Percentiles rank a stretch among this genome's conserved stretches.
phyloP scores from a whole-genome alignment of 2,113 vertebrate species.

The Anseranas semipalmata region DNA sequence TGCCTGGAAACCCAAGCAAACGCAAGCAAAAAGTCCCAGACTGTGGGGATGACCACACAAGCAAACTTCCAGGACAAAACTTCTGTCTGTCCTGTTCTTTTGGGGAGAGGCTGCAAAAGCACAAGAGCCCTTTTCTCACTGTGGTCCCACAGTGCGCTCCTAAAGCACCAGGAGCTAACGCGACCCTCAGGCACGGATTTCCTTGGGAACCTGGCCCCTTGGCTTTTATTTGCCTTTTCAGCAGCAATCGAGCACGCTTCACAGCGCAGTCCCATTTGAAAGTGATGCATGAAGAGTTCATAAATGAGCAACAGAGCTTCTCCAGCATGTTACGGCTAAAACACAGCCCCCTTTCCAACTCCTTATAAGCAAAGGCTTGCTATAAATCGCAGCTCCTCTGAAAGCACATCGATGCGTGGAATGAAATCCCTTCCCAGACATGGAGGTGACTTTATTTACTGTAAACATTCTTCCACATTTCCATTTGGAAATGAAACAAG shows the following conservation, averaged over 20 bases:
- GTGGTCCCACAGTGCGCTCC: neutral
- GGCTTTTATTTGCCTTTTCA: neutral
- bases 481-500: slow-evolving; percentile 37
- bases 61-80: neutral
- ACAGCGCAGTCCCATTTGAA: neutral
- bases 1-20: neutral
- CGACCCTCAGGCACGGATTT: neutral
- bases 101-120: neutral
- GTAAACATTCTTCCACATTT: neutral
- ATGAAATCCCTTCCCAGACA: neutral
- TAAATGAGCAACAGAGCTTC: neutral
- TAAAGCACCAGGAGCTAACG: neutral
- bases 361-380: neutral
- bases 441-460: slow-evolving; percentile 17
- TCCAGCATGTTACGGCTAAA: neutral
- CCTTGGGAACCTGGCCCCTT: neutral
- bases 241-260: neutral
- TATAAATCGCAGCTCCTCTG: neutral
- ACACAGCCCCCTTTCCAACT: neutral
- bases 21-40: neutral
- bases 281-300: neutral
- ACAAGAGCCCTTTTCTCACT: neutral
- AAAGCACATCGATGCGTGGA: neutral
- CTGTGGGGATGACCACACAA: neutral
- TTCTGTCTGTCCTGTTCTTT: neutral